Evolutionary conservation across 2,888 invertebrate genomes (phyloP).

Genomic region (Phorcus lineatus): DNA sequence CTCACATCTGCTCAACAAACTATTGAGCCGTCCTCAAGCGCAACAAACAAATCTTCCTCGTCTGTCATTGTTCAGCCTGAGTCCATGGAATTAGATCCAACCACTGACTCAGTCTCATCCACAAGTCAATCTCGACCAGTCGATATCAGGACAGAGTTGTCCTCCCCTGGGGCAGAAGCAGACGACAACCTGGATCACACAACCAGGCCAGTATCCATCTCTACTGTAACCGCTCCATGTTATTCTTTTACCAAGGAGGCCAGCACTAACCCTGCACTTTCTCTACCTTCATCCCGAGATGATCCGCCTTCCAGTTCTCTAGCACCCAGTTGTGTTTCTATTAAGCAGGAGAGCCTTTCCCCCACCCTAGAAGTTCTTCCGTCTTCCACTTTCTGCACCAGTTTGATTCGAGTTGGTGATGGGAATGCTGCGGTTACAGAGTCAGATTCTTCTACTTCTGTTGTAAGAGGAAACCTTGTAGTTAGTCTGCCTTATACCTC

Average conservation of each 20-base stretch:
- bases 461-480: too few relatives aligned
- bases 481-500: too few relatives aligned
- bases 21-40: neutral
- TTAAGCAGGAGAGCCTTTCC: neutral
- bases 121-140: neutral
- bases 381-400: neutral
- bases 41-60: neutral
- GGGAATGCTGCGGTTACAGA: neutral
- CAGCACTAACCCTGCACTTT: constrained; percentile 12
- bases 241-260: neutral
- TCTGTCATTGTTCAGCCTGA: neutral
- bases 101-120: constrained; percentile 5
- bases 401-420: neutral
- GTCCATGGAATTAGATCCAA: neutral
- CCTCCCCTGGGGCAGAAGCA: neutral
- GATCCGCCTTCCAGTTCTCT: constrained; percentile 5
- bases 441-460: neutral
- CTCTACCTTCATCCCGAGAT: neutral
- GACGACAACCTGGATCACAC: neutral
- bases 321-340: neutral
- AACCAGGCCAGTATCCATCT: constrained; percentile 12
- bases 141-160: neutral
- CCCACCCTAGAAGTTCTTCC: neutral
- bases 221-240: constrained; percentile 2
- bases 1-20: neutral